Evolutionary conservation across 2,797 vertebrate species (phyloP).

Genomic region (Pseudochaenichthys georgianus): DNA sequence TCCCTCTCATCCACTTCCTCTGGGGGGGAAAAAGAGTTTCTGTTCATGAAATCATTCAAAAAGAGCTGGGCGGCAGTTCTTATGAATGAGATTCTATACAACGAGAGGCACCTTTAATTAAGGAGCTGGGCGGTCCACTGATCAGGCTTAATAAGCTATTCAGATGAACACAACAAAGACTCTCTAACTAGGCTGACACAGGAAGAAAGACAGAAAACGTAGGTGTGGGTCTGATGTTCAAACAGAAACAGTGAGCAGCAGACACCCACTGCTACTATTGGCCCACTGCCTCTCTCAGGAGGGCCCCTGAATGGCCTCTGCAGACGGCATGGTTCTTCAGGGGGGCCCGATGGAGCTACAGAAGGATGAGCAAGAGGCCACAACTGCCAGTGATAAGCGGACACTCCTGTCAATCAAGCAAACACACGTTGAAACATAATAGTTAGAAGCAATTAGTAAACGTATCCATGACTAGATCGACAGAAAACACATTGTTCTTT

Average conservation of each 20-base stretch:
- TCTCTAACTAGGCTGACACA: slow-evolving; percentile 33
- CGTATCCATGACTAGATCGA: no score
- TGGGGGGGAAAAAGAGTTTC: slow-evolving; percentile 34
- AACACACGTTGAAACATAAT: no score
- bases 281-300: slow-evolving; percentile 36
- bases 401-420: not conserved
- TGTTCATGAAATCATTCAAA: slow-evolving; percentile 60
- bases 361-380: slow-evolving; percentile 4
- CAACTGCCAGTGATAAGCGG: not conserved
- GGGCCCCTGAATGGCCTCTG: slow-evolving; percentile 21
- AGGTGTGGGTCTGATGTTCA: slow-evolving; percentile 48
- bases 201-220: slow-evolving; percentile 46
- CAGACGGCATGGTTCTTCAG: slow-evolving; percentile 28
- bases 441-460: no score
- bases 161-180: slow-evolving; percentile 66
- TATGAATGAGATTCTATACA: slow-evolving; percentile 68
- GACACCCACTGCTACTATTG: slow-evolving; percentile 46
- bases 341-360: slow-evolving; percentile 1
- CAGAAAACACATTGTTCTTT: no score
- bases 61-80: slow-evolving; percentile 36
- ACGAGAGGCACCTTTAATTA: slow-evolving; percentile 62
- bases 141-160: slow-evolving; percentile 72
- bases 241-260: slow-evolving; percentile 40
- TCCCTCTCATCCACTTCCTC: slow-evolving; percentile 60
- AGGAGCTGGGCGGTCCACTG: slow-evolving; percentile 71